Evolutionary conservation across 1,140 invertebrate species (phyloP).

Genomic region (Panagrolaimus sp.): DNA sequence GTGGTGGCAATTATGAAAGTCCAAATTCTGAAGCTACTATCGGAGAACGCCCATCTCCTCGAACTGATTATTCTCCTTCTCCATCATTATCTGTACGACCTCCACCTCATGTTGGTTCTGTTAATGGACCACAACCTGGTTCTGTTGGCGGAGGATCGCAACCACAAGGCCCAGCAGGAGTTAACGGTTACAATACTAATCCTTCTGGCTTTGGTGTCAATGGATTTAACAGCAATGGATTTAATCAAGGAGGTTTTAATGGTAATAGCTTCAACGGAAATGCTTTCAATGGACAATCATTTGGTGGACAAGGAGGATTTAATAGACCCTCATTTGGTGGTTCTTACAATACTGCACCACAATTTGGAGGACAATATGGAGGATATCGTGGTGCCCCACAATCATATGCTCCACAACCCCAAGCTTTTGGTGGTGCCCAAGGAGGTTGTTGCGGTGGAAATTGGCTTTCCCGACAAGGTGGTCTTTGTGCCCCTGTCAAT

Average conservation of each 20-base stretch:
- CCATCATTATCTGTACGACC: neutral
- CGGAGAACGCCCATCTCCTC: neutral
- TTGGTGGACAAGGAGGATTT: neutral
- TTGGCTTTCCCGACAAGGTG: slow-evolving; percentile 17
- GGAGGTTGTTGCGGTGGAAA: slow-evolving; percentile 19
- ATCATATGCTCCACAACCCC: slow-evolving; percentile 34
- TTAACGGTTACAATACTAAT: slow-evolving; percentile 39
- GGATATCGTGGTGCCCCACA: neutral
- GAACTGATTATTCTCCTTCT: neutral
- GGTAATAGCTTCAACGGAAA: neutral
- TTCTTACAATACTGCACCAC: too few relatives aligned
- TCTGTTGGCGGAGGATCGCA: neutral
- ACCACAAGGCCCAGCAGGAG: neutral
- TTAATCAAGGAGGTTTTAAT: slow-evolving; percentile 59
- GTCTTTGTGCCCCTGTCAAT: slow-evolving; percentile 17
- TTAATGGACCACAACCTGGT: neutral
- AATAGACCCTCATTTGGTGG: too few relatives aligned
- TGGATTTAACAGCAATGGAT: too few relatives aligned
- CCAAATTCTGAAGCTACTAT: neutral
- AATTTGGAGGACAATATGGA: slow-evolving; percentile 60
- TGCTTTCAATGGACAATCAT: neutral
- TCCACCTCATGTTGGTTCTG: neutral
- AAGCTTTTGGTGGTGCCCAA: neutral
- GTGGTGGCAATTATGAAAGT: slow-evolving; percentile 25
- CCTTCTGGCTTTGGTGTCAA: too few relatives aligned